phyloP scores from a whole-genome alignment of 2,113 vertebrate species.

The Otolemur garnettii region DNA sequence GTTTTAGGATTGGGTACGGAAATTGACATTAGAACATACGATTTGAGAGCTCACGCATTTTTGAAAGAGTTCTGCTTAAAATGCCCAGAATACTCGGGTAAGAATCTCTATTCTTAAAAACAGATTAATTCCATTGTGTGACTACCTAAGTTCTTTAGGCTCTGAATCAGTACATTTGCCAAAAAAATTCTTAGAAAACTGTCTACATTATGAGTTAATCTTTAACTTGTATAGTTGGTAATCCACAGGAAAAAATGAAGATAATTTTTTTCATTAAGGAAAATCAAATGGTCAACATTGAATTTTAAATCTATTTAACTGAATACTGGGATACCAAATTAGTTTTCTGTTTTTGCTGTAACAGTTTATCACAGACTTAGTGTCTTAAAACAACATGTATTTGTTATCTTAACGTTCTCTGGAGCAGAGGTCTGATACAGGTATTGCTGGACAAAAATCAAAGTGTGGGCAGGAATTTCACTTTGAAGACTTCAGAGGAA shows the following conservation, averaged over 20 bases:
- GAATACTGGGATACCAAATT: neutral
- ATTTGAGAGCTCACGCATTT: constrained; percentile 94
- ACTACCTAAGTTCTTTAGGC: neutral
- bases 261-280: constrained; percentile 38
- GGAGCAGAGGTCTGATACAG: neutral
- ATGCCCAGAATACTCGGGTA: constrained; percentile 96
- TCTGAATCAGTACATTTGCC: neutral
- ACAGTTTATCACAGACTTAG: neutral
- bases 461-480: neutral
- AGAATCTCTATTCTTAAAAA: constrained; percentile 73
- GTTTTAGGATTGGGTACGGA: constrained; percentile 95
- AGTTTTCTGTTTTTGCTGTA: neutral
- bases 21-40: constrained; percentile 93
- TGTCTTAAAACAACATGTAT: neutral
- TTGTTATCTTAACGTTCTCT: neutral
- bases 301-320: constrained; percentile 34
- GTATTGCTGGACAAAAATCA: constrained; percentile 17
- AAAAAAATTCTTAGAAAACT: constrained; percentile 32
- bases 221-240: neutral
- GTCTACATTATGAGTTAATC: constrained; percentile 39
- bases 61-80: constrained; percentile 95
- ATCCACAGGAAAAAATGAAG: neutral
- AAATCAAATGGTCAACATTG: constrained; percentile 15
- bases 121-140: constrained; percentile 41
- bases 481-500: neutral